phyloP scores from a whole-genome alignment of 2,113 vertebrate genomes.

The Mastomys natalensis region DNA sequence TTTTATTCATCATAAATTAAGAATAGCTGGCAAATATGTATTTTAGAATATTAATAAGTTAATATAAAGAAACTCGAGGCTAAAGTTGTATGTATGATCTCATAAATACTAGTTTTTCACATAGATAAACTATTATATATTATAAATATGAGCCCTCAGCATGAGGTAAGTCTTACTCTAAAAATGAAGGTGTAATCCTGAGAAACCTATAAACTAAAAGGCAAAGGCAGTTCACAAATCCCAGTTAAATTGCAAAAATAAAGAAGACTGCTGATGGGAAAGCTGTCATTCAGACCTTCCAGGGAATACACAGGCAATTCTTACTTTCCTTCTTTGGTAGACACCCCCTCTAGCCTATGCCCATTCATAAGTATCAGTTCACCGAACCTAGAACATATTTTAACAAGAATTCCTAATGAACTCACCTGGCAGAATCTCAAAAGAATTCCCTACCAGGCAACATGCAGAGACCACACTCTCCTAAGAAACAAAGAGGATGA shows the following conservation, averaged over 20 bases:
- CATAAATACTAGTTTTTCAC: neutral
- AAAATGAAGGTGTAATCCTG: neutral
- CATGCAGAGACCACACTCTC: neutral
- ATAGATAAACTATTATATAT: neutral
- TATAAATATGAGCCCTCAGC: neutral
- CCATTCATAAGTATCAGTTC: neutral
- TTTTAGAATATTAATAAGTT: neutral
- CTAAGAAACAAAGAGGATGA: neutral
- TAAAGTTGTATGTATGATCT: neutral
- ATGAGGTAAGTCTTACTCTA: neutral
- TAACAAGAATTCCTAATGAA: neutral
- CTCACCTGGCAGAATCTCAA: neutral
- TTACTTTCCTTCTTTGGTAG: neutral
- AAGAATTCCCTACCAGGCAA: neutral
- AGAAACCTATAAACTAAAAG: neutral
- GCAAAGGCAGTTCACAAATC: neutral
- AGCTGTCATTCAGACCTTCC: no score
- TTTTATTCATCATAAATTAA: neutral
- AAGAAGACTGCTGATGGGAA: neutral
- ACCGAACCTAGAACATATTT: neutral
- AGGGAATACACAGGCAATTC: neutral
- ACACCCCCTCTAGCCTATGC: neutral
- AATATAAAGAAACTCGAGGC: no score
- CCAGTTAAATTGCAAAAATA: neutral
- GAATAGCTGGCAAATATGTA: neutral